Base-by-base conservation (phyloP, 2,888 invertebrate species). In the Acanthosoma haemorrhoidale region DNA sequence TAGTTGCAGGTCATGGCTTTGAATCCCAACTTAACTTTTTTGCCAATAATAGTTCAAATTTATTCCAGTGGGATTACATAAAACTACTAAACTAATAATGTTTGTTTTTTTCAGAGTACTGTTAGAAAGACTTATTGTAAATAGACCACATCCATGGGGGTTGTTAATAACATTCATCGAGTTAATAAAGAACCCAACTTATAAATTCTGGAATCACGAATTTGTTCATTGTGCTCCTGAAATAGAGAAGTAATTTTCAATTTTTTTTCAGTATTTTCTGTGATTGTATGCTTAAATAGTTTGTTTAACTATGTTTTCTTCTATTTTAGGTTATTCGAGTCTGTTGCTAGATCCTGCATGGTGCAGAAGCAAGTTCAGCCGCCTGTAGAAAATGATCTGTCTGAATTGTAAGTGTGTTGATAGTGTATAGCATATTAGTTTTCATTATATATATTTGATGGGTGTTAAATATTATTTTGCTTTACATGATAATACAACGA, bases 171-270 rank as follows among this genome's bases (percentile, higher is more conserved):
- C 99, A 0, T 99, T 99, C 82, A 98, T 98, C 75, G 99, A 99
- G 80, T 86, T 99, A 73, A 98, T 99, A 78, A 97, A 98, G 81
- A 99, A 99, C 83, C 96, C 96, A 5, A 88, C 90, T 25, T 99
- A 97, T 84, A 96, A 96, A 81, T 99, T 99, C 82, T 99, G 99
- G 98, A 89, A 90, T 75, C 98, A 99, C 79, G 97, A 99, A 78
- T 99, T 99, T 82, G 98, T 99, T 1, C 96, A 96, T 79, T 99
- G 99, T 81, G 98, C 99, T 18, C 96, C 98, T 1, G 99, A 99
- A 83, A 98, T 99, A 77, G 96, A 97, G 83, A 97, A 97, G 95
- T 96, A 82, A 87, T 91, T 86, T 41, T n/a, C n/a, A n/a, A 38
- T 66, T 29, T 60, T 39, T 72, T 71, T 66, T 61, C 71, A 38